A percentile compares a stretch with the other conserved stretches of the same genome.
Conservation (phyloP, 2,113 vertebrate genomes). For the Isurus oxyrinchus region DNA sequence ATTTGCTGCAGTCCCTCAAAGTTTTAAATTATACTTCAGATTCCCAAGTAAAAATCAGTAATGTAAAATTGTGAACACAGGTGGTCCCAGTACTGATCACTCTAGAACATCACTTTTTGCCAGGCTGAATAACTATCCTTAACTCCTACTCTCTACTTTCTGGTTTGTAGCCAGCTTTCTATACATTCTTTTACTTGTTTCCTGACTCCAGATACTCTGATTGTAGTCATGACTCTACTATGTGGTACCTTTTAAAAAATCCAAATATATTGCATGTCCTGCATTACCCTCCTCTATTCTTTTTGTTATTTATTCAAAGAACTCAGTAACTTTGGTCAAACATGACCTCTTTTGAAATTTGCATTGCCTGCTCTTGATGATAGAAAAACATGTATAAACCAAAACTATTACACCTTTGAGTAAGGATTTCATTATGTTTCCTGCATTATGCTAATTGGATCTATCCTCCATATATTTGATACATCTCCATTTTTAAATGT, state of each 20-base stretch:
- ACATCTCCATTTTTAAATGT: too few relatives aligned
- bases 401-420: too few relatives aligned
- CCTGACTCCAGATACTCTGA: neutral
- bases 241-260: neutral
- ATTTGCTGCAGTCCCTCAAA: neutral
- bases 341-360: neutral
- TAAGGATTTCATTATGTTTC: too few relatives aligned
- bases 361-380: too few relatives aligned
- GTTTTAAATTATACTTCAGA: neutral
- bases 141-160: neutral
- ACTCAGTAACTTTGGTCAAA: neutral
- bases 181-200: neutral
- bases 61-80: neutral
- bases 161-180: neutral
- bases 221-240: neutral
- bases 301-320: neutral
- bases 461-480: too few relatives aligned
- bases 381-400: too few relatives aligned
- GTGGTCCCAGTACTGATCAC: neutral
- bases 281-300: neutral
- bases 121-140: neutral
- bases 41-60: neutral
- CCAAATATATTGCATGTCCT: neutral
- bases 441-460: too few relatives aligned
- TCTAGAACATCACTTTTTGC: neutral